phyloP scores from a whole-genome alignment of 2,797 vertebrate genomes.

The Scarus forsteni region DNA sequence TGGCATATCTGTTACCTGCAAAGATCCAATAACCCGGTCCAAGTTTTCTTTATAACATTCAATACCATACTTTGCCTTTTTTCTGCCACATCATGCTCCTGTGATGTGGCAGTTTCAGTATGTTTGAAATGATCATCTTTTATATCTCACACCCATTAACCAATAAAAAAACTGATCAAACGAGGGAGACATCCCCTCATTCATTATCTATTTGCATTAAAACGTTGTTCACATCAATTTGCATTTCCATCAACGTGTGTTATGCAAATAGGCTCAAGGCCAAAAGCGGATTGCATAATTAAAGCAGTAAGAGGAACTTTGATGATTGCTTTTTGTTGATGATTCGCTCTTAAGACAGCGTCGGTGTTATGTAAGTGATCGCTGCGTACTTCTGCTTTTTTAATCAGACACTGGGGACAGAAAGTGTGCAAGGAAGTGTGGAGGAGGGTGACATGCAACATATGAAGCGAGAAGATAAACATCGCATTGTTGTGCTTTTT shows the following conservation, averaged over 20 bases:
- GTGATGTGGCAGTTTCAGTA: neutral
- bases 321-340: slow-evolving; percentile 24
- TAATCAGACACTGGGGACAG: slow-evolving; percentile 12
- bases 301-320: slow-evolving; percentile 33
- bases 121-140: neutral
- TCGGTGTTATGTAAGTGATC: slow-evolving; percentile 24
- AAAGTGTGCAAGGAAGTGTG: neutral
- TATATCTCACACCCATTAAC: neutral
- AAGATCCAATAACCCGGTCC: too few relatives aligned
- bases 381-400: neutral
- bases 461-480: neutral
- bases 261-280: slow-evolving; percentile 48
- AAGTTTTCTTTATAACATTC: too few relatives aligned
- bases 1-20: too few relatives aligned
- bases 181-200: slow-evolving; percentile 31
- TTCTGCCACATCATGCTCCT: too few relatives aligned
- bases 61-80: too few relatives aligned
- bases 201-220: slow-evolving; percentile 29
- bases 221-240: slow-evolving; percentile 50
- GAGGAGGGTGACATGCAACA: neutral
- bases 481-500: too few relatives aligned
- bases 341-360: slow-evolving; percentile 36
- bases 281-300: slow-evolving; percentile 56
- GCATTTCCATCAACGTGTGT: slow-evolving; percentile 38
- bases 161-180: slow-evolving; percentile 4